These are phyloP conservation scores for Sparidentex hasta DNA, from an alignment of 2,797 vertebrate species.

Conservation along the genomic window DNA sequence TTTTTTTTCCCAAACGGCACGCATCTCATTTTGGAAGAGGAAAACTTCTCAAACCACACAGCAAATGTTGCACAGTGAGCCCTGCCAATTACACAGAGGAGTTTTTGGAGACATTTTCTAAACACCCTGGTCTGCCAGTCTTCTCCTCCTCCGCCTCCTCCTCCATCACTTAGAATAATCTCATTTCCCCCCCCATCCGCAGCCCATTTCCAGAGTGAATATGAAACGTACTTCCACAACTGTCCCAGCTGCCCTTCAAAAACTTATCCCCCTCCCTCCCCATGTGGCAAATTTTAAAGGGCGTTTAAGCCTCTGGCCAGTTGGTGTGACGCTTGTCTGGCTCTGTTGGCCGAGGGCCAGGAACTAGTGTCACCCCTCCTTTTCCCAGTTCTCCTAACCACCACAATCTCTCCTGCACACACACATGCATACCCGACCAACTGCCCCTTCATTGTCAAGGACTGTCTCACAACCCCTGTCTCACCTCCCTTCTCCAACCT, in stretches of 20 bases:
- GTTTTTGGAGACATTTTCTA: slow-evolving; percentile 70
- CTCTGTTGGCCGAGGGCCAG: slow-evolving; percentile 67
- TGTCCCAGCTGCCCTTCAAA: slow-evolving; percentile 69
- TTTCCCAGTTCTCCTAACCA: slow-evolving; percentile 22
- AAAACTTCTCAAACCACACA: slow-evolving; percentile 72
- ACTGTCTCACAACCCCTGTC: slow-evolving; percentile 43
- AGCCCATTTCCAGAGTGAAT: slow-evolving; percentile 74
- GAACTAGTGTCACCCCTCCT: slow-evolving; percentile 62
- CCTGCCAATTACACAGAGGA: slow-evolving; percentile 71
- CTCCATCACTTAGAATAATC: slow-evolving; percentile 77
- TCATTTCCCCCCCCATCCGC: slow-evolving; percentile 55
- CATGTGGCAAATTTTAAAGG: slow-evolving; percentile 72
- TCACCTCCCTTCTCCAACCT: slow-evolving; percentile 23
- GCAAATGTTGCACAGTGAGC: slow-evolving; percentile 65
- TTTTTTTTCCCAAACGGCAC: slow-evolving; percentile 40
- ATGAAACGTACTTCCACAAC: slow-evolving; percentile 48
- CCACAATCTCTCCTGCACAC: slow-evolving; percentile 18
- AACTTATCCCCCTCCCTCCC: slow-evolving; percentile 37
- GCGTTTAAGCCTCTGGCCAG: slow-evolving; percentile 65
- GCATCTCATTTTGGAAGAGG: slow-evolving; percentile 63
- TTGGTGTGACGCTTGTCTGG: slow-evolving; percentile 67
- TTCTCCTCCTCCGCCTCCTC: slow-evolving; percentile 67
- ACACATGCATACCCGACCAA: slow-evolving; percentile 17
- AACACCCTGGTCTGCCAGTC: slow-evolving; percentile 71
- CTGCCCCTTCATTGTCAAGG: slow-evolving; percentile 55